A percentile compares a stretch with the other conserved stretches of the same genome.
Conservation (phyloP, 1,140 invertebrate genomes). For the Leptopilina clavipes region DNA sequence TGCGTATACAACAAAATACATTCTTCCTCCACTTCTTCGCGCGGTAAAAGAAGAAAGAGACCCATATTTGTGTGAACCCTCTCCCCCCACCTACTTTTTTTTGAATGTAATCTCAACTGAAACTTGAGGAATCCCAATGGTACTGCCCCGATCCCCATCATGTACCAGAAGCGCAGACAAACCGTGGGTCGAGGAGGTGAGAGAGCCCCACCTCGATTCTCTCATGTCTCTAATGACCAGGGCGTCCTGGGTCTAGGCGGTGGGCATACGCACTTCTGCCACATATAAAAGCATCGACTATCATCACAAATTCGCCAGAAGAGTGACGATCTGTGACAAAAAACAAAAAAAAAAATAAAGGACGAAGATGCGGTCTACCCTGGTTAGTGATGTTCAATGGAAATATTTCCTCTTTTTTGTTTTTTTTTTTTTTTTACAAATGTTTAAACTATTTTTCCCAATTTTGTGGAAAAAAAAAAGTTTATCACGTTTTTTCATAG, state of each 20-base stretch:
- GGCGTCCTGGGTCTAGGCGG: conserved; percentile 23
- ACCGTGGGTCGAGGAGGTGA: neutral
- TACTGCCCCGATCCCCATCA: conserved; percentile 3
- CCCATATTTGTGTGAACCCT: neutral
- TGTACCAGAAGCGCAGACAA: conserved; percentile 4
- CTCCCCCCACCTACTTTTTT: neutral
- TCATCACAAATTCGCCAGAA: conserved; percentile 59
- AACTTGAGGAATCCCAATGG: conserved; percentile 27
- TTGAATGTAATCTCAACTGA: neutral
- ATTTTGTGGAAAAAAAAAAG: too few species aligned
- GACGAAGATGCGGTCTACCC: conserved; percentile 54
- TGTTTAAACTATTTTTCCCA: neutral
- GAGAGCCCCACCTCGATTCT: conserved; percentile 37
- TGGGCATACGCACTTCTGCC: conserved; percentile 39
- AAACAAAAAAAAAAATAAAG: conserved; percentile 43
- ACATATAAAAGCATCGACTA: conserved; percentile 60
- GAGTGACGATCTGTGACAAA: conserved; percentile 52
- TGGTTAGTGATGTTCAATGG: conserved; percentile 57
- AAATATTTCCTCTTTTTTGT: too few species aligned
- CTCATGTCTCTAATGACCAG: conserved; percentile 19
- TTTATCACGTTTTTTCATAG: neutral
- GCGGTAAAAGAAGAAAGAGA: neutral
- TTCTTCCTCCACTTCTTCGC: neutral
- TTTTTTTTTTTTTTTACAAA: neutral
- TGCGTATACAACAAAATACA: neutral